phyloP scores from a whole-genome alignment of 1,140 invertebrate species.

The Heliconius hewitsoni region DNA sequence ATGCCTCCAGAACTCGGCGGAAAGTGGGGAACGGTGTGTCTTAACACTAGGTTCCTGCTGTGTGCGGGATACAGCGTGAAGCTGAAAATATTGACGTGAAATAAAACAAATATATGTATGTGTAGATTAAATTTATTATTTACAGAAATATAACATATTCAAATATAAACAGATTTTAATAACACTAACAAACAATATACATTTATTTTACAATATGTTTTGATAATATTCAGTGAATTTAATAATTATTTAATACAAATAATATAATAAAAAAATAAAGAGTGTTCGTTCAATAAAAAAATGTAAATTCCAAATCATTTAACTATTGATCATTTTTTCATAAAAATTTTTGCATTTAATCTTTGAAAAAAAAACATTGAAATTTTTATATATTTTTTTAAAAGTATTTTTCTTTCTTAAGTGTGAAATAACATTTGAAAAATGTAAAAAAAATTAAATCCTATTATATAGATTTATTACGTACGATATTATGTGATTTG shows the following conservation, averaged over 20 bases:
- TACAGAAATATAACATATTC: not conserved
- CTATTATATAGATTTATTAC: not conserved
- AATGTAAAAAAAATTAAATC: too few species aligned
- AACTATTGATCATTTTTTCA: too few species aligned
- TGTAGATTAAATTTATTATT: not conserved
- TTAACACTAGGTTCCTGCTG: too few species aligned
- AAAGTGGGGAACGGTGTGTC: too few species aligned
- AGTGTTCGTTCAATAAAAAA: not conserved
- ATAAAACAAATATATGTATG: not conserved
- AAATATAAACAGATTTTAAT: not conserved
- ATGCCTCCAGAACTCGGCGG: too few species aligned
- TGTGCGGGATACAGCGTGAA: too few species aligned
- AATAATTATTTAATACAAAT: not conserved
- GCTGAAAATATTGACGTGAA: not conserved
- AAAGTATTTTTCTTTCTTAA: too few species aligned
- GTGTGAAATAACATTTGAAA: too few species aligned
- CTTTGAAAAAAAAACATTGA: too few species aligned
- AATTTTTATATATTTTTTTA: too few species aligned
- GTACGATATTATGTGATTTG: too few species aligned
- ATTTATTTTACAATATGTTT: not conserved
- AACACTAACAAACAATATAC: not conserved
- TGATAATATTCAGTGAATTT: not conserved
- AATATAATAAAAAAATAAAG: not conserved
- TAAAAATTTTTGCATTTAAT: too few species aligned
- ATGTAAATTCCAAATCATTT: not conserved